These are phyloP conservation scores for Neria commutata DNA, from an alignment of 2,888 invertebrate genomes.

Conservation along the genomic window DNA sequence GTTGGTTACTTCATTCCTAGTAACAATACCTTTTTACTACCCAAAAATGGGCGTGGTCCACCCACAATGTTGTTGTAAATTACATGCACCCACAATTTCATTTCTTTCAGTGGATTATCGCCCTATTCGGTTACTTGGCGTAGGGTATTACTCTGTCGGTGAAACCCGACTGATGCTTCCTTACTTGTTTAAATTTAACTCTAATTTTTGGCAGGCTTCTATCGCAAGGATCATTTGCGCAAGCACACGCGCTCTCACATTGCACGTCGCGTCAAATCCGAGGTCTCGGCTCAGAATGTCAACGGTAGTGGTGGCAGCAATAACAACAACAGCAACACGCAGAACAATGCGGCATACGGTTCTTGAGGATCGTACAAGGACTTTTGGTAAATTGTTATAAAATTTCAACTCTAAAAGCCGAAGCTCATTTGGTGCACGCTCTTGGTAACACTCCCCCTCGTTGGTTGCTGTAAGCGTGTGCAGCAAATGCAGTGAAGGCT, in stretches of 20 bases:
- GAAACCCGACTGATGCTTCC: too few relatives aligned
- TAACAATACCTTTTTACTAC: too few relatives aligned
- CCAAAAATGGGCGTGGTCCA: too few relatives aligned
- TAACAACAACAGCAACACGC: slow-evolving; percentile 53
- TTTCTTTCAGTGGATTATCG: too few relatives aligned
- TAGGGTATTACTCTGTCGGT: too few relatives aligned
- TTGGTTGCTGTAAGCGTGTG: slow-evolving; percentile 13
- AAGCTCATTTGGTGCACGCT: slow-evolving; percentile 16
- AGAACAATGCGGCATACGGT: slow-evolving; percentile 57
- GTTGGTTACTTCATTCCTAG: too few relatives aligned
- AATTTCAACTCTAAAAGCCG: slow-evolving; percentile 46
- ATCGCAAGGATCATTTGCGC: slow-evolving; percentile 84
- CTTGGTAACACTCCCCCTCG: slow-evolving; percentile 12
- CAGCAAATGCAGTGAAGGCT: slow-evolving; percentile 22
- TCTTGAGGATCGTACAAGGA: slow-evolving; percentile 65
- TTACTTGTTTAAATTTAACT: too few relatives aligned
- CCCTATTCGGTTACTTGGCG: too few relatives aligned
- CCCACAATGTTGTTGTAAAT: too few relatives aligned
- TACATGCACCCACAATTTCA: too few relatives aligned
- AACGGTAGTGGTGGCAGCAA: slow-evolving; percentile 40
- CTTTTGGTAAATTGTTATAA: slow-evolving; percentile 62
- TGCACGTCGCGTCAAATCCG: slow-evolving; percentile 83
- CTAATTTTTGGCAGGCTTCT: slow-evolving; percentile 70
- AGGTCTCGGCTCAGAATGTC: slow-evolving; percentile 74
- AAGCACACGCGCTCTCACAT: slow-evolving; percentile 87